Percentiles rank a stretch among this genome's conserved stretches.
Evolutionary conservation across 2,113 vertebrate species (phyloP).

Genomic region (Ptilonorhynchus violaceus): DNA sequence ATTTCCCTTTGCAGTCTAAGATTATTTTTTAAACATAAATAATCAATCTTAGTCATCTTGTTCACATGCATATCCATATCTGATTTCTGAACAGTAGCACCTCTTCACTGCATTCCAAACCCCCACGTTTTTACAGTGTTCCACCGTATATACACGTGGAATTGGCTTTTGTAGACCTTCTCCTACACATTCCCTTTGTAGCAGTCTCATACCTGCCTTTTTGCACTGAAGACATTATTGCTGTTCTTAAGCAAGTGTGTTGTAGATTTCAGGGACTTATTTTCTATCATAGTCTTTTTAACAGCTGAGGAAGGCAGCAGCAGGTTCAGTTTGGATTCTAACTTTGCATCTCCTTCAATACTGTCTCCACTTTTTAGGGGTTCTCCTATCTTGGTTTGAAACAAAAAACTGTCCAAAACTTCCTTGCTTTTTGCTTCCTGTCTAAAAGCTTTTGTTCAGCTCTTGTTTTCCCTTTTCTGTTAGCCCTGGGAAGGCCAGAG

Average conservation of each 20-base stretch:
- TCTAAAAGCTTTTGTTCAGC: not conserved
- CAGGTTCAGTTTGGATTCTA: not conserved
- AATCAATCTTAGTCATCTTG: not conserved
- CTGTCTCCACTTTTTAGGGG: not conserved
- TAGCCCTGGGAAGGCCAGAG: not conserved
- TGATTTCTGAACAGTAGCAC: not conserved
- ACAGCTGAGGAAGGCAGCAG: not conserved
- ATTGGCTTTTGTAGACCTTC: not conserved
- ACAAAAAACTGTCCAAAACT: not conserved
- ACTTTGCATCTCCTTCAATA: not conserved
- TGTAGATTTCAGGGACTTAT: not conserved
- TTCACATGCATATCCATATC: not conserved
- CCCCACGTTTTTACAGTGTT: not conserved
- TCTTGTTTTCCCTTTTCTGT: not conserved
- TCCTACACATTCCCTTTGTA: not conserved
- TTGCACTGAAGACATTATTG: not conserved
- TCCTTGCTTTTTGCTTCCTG: not conserved
- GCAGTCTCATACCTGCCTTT: rapidly evolving
- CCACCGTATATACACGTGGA: not conserved
- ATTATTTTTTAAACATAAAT: not conserved
- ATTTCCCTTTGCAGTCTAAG: not conserved
- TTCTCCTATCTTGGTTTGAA: not conserved
- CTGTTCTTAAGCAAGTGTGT: not conserved
- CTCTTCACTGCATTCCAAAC: not conserved
- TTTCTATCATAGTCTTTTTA: not conserved